These are phyloP conservation scores for Hemistola chrysoprasaria DNA, from an alignment of 2,888 invertebrate species.

Conservation along the genomic window DNA sequence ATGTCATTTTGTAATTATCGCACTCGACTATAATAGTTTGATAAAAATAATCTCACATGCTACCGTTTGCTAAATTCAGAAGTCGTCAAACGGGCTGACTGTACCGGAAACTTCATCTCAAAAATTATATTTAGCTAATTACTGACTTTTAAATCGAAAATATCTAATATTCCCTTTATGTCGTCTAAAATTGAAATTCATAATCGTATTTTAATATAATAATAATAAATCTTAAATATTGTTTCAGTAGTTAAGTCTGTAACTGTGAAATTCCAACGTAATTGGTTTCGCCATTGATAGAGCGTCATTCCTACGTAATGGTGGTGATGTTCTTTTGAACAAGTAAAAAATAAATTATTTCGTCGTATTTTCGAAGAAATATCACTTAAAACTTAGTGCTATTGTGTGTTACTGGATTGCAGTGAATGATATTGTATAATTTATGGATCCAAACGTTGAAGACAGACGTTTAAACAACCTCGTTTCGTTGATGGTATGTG, in stretches of 20 bases:
- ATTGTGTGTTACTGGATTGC: slow-evolving; percentile 59
- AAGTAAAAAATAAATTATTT: slow-evolving; percentile 56
- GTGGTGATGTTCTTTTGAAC: slow-evolving; percentile 78
- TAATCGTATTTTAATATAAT: not conserved
- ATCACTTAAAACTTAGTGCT: slow-evolving; percentile 59
- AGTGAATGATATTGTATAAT: slow-evolving; percentile 55
- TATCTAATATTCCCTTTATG: not conserved
- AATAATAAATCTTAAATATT: not conserved
- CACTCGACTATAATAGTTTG: slow-evolving; percentile 7
- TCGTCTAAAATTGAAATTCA: not conserved
- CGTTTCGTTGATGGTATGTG: slow-evolving; percentile 74
- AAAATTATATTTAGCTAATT: not conserved
- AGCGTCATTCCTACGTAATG: slow-evolving; percentile 86
- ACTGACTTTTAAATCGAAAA: not conserved
- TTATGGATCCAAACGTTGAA: slow-evolving; percentile 57
- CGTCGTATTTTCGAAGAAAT: slow-evolving; percentile 51
- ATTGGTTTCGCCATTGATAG: slow-evolving; percentile 69
- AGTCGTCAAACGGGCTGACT: slow-evolving; percentile 75
- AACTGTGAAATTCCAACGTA: slow-evolving; percentile 51
- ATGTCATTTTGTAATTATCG: too few relatives aligned
- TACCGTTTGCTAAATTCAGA: slow-evolving; percentile 74
- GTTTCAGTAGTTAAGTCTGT: too few relatives aligned
- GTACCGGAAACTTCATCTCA: slow-evolving; percentile 45
- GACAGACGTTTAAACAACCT: slow-evolving; percentile 64
- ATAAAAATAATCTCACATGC: slow-evolving; percentile 26